Conservation (phyloP, 53 echinoderm and acorn worm genomes). For the Luidia sarsii region DNA sequence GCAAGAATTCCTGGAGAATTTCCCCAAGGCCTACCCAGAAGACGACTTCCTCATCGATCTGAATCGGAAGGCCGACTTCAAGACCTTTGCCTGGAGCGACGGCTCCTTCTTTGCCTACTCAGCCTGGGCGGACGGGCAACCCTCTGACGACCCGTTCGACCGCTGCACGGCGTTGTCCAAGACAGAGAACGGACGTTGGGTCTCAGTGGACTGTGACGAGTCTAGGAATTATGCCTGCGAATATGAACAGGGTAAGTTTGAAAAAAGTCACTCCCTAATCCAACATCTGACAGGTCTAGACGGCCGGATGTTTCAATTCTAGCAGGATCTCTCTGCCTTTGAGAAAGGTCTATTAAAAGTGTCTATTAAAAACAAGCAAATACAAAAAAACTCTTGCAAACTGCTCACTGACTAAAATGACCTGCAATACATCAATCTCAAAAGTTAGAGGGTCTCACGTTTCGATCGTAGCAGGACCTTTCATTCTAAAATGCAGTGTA, state of each 20-base stretch:
- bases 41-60: slow-evolving; percentile 73
- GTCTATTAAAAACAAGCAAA: too few species aligned
- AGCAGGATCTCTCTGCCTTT: too few species aligned
- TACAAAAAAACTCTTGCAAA: too few species aligned
- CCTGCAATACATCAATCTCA: too few species aligned
- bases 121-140: slow-evolving; percentile 58
- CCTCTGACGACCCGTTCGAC: slow-evolving; percentile 58
- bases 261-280: not conserved
- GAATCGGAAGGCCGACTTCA: slow-evolving; percentile 64
- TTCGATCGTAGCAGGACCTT: too few species aligned
- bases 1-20: slow-evolving; percentile 67
- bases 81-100: slow-evolving; percentile 65
- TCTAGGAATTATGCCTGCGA: slow-evolving; percentile 70
- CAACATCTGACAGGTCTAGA: too few species aligned
- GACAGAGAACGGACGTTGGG: slow-evolving; percentile 62
- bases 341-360: too few species aligned
- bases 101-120: slow-evolving; percentile 66
- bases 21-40: slow-evolving; percentile 58
- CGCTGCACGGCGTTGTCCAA: slow-evolving; percentile 72
- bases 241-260: slow-evolving; percentile 71
- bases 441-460: too few species aligned
- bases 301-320: too few species aligned
- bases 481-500: too few species aligned
- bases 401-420: too few species aligned
- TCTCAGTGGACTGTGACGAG: slow-evolving; percentile 64